Conservation (phyloP, 1,140 invertebrate genomes). For the Acromyrmex heyeri region DNA sequence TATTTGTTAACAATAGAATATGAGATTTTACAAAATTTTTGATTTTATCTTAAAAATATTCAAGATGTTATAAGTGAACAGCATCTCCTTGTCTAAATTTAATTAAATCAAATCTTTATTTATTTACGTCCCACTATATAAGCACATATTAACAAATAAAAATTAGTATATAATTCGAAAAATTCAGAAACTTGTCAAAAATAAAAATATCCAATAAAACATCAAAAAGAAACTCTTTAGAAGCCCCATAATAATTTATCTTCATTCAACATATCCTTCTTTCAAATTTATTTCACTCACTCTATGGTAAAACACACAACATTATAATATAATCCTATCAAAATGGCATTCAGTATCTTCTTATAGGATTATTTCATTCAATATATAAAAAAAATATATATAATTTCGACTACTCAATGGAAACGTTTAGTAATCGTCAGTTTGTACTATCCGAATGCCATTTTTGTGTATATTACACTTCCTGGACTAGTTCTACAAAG, state of each 20-base stretch:
- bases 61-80: background rate
- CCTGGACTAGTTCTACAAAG: slow-evolving; percentile 78
- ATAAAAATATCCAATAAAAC: slow-evolving; percentile 42
- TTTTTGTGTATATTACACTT: slow-evolving; percentile 85
- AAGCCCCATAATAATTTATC: slow-evolving; percentile 81
- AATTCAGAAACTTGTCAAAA: slow-evolving; percentile 59
- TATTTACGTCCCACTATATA: background rate
- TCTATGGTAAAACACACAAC: slow-evolving; percentile 83
- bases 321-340: slow-evolving; percentile 83
- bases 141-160: slow-evolving; percentile 22
- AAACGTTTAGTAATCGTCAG: slow-evolving; percentile 83
- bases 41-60: slow-evolving; percentile 9
- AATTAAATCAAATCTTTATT: slow-evolving; percentile 20
- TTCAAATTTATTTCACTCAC: slow-evolving; percentile 72
- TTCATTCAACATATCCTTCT: slow-evolving; percentile 59
- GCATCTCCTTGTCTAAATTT: background rate
- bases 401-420: slow-evolving; percentile 86
- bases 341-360: slow-evolving; percentile 86
- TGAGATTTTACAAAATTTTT: background rate
- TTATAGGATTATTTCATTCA: slow-evolving; percentile 84
- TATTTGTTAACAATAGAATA: background rate
- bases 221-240: slow-evolving; percentile 76
- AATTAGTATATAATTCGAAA: slow-evolving; percentile 44
- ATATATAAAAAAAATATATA: slow-evolving; percentile 87
- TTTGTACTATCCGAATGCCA: slow-evolving; percentile 87